Evolutionary conservation across 1,140 invertebrate species (phyloP), one percentile per base, ranked within the genome.

Genomic region (Hyphantria cunea): DNA sequence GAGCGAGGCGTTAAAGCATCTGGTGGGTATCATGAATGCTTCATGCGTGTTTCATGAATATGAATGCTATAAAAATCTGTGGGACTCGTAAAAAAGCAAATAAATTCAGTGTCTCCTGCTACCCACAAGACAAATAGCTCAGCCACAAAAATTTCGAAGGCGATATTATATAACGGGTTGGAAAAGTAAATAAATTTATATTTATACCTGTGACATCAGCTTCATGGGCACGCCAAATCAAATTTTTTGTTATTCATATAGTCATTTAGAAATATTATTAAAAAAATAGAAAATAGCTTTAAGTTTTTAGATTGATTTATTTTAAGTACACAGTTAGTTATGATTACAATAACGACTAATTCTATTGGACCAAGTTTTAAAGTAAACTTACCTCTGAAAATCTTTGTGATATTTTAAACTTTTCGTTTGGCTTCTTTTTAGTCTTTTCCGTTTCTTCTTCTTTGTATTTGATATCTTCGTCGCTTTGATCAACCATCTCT

Each of bases 391-490:
- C 88, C 70, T 90, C 88, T 7, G 88, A 86, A 64, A 90, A 88
- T 13, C 78, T 67, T 49, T 90, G 86, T 0, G 88, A 88, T 65
- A 90, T 82, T 61, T 89, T 89, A 64, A 90, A 90, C 51, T 89
- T 89, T 15, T 88, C 83, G 14, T 89, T 80, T 6, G 70, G 66
- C 61, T 86, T 86, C 25, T 73, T 74, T 31, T 80, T 86, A 50
- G 75, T 75, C 47, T 89, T 89, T 53, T 90, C 88, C 31, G 80
- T 80, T 63, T 88, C 84, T 48, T 88, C 85, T 32, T 90, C 84
- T 15, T 86, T 86, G 50, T 86, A 86, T 37, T 86, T 90, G 12
- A 82, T 70, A 17, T 90, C 86, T 41, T 90, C 86, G 32, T 90
- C 88, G 15, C 84, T 88, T 49, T 84, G 88, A 11, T 89, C 86